phyloP scores from a whole-genome alignment of 2,888 invertebrate genomes.

The Dioctria rufipes region DNA sequence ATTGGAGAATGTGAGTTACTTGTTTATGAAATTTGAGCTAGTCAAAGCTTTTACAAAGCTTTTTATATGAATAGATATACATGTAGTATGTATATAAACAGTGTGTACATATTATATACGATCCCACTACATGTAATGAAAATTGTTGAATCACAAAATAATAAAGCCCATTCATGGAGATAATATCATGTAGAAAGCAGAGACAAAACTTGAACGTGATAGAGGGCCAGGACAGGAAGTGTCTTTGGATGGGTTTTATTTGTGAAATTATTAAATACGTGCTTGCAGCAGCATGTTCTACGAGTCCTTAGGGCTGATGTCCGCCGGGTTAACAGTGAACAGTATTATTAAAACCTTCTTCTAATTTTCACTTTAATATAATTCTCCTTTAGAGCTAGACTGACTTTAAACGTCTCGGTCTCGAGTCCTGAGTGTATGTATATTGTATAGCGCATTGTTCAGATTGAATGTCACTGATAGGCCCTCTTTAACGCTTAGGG shows the following conservation, averaged over 20 bases:
- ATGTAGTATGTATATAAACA: no score
- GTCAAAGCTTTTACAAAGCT: no score
- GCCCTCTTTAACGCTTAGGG: not conserved
- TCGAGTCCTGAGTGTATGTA: no score
- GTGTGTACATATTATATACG: no score
- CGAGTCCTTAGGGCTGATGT: not conserved
- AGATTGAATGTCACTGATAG: not conserved
- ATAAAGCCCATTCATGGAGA: not conserved
- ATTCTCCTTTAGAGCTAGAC: not conserved
- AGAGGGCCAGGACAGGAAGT: not conserved
- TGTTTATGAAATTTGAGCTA: no score
- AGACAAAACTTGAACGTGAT: slow-evolving; percentile 1
- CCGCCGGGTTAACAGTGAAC: not conserved
- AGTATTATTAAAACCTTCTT: not conserved
- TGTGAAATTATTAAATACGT: slow-evolving; percentile 13
- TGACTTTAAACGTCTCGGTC: not conserved
- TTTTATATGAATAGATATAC: no score
- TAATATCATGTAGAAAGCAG: not conserved
- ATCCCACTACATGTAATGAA: not conserved
- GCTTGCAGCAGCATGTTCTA: not conserved
- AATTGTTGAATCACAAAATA: slow-evolving; percentile 4
- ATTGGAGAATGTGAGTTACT: no score
- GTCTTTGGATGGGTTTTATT: not conserved
- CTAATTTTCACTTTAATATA: not conserved
- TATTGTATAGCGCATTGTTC: not conserved